Evolutionary conservation across 1,140 invertebrate species (phyloP), one percentile per base, ranked within the genome.

Genomic region (Galleria mellonella): DNA sequence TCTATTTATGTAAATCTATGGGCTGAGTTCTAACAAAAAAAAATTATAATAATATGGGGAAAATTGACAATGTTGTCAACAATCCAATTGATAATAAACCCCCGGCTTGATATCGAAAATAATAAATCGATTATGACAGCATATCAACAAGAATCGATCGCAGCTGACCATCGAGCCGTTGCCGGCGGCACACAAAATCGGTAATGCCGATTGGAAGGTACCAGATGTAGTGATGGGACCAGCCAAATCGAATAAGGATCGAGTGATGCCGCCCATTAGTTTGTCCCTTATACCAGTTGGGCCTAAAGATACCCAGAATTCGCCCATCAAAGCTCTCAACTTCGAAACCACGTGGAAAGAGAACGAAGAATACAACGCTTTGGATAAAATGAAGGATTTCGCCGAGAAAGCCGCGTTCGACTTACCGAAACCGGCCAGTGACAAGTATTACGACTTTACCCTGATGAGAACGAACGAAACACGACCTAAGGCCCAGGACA

Each of bases 381-480:
- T 87, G 30, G 86, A 87, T 33, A 87, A 86, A 69, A 87, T 87
- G 73, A 86, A 86, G 48, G 77, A 85, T 48, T 87, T 87, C 62
- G 84, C 84, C 10, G 79, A 87, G 47, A 87, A 83, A 53, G 86
- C 82, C 0, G 72, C 86, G 0, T 78, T 87, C 57, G 79, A 83
- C 43, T 60, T 84, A 1, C 75, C 78, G 0, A 87, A 87, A 67
- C 52, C 63, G 9, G 43, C 55, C 0, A 83, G 73, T 51, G 71
- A 79, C 27, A 85, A 83, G 55, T 71, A 75, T 40, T 84, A 72
- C 43, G 82, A 86, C 45, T 78, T 85, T 49, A 61, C 75, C 8
- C 32, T 83, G 7, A 64, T 76, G 43, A 86, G 81, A 44, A 45
- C 81, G 0, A 62, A 60, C 0, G 69, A 74, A 15, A 83, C 83